phyloP scores from a whole-genome alignment of 2,888 invertebrate genomes.

The Machimus atricapillus region DNA sequence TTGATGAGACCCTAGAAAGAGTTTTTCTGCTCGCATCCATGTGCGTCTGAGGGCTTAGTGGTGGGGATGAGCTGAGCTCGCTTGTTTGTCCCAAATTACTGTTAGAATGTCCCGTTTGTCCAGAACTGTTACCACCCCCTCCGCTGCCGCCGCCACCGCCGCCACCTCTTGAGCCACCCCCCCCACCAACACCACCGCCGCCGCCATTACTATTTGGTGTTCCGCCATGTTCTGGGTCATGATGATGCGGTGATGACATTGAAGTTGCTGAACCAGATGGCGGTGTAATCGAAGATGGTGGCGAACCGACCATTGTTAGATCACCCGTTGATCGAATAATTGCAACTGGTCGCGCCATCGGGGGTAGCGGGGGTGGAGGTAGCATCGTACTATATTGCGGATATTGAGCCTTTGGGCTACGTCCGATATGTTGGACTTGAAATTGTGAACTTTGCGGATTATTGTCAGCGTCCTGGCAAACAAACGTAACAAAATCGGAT shows the following conservation, averaged over 20 bases:
- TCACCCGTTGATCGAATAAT: conserved; percentile 90
- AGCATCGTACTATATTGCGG: conserved; percentile 88
- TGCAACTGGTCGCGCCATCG: conserved; percentile 95
- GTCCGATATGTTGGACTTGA: conserved; percentile 54
- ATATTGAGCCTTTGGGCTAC: conserved; percentile 78
- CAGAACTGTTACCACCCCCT: not conserved
- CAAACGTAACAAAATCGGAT: conserved; percentile 95
- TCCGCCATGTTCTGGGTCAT: conserved; percentile 55
- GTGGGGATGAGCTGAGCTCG: conserved; percentile 52
- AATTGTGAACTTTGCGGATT: conserved; percentile 71
- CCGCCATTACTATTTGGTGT: conserved; percentile 49
- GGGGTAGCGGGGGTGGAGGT: conserved; percentile 93
- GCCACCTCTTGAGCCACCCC: conserved; percentile 51
- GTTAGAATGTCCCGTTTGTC: not conserved
- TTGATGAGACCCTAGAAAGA: conserved; percentile 58
- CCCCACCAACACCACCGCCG: conserved; percentile 53
- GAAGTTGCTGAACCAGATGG: conserved; percentile 60
- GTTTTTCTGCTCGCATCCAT: conserved; percentile 53
- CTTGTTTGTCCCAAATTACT: conserved; percentile 36
- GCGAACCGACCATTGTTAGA: conserved; percentile 68
- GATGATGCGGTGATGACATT: conserved; percentile 58
- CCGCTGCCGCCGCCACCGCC: conserved; percentile 58
- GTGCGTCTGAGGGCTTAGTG: conserved; percentile 53
- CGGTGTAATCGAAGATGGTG: conserved; percentile 70
- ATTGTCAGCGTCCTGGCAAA: conserved; percentile 91